These are phyloP conservation scores for Drosophila mimica DNA, from an alignment of 2,888 invertebrate species.

Conservation along the genomic window DNA sequence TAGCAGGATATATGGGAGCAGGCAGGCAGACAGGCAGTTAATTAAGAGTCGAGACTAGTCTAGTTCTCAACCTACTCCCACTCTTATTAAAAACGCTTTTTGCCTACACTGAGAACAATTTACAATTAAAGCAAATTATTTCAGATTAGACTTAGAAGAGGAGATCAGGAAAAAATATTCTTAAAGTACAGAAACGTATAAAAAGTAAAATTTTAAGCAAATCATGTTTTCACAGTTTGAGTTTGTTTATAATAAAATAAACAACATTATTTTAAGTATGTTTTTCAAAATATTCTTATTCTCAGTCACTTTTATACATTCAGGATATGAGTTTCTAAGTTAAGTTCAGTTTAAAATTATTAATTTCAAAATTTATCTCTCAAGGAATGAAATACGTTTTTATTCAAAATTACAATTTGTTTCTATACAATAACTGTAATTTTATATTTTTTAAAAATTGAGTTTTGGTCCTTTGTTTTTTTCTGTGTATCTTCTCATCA, in stretches of 20 bases:
- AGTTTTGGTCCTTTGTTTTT: background rate
- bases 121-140: background rate
- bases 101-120: constrained; percentile 14
- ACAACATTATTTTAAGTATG: background rate
- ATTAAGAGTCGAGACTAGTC: constrained; percentile 60
- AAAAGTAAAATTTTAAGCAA: background rate
- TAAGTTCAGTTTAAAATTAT: background rate
- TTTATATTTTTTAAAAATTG: background rate
- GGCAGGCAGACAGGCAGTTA: constrained; percentile 60
- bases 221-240: background rate
- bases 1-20: constrained; percentile 53
- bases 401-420: background rate
- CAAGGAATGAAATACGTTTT: rapidly evolving
- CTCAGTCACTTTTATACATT: background rate
- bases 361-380: background rate
- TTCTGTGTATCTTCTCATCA: constrained; percentile 9
- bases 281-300: background rate
- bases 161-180: background rate
- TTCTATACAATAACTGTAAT: background rate
- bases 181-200: background rate
- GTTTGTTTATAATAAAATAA: background rate
- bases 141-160: background rate
- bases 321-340: background rate
- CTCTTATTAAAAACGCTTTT: background rate
- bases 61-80: constrained; percentile 1